Evolutionary conservation across 2,888 invertebrate genomes (phyloP).

Genomic region (Lottia gigantea): DNA sequence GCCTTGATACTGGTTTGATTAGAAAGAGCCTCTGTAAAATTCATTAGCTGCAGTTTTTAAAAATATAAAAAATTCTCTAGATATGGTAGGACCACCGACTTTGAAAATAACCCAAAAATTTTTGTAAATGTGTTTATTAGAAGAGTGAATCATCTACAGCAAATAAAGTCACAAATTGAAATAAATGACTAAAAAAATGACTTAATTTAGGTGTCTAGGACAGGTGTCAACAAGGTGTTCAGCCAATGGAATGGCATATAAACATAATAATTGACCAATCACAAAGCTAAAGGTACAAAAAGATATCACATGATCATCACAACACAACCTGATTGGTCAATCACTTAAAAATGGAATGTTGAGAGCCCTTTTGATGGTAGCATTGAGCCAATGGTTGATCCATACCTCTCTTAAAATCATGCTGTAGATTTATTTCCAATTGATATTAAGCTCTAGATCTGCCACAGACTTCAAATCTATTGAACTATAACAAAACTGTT

Average conservation of each 20-base stretch:
- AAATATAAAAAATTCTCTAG: too few relatives aligned
- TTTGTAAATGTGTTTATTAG: conserved; percentile 8
- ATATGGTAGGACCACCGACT: too few relatives aligned
- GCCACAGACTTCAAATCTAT: too few relatives aligned
- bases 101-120: neutral
- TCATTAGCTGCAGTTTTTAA: too few relatives aligned
- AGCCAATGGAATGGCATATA: conserved; percentile 7
- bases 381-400: neutral
- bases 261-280: neutral
- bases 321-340: conserved; percentile 11
- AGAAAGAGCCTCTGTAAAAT: too few relatives aligned
- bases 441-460: too few relatives aligned
- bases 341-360: conserved; percentile 8
- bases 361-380: conserved; percentile 4
- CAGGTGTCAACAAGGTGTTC: neutral
- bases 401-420: neutral
- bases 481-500: too few relatives aligned
- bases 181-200: neutral
- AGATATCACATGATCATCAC: conserved; percentile 8
- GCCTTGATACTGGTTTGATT: too few relatives aligned
- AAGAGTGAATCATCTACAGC: conserved; percentile 8
- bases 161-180: neutral
- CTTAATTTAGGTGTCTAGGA: neutral
- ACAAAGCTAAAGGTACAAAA: conserved; percentile 9
- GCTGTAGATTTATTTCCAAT: neutral